Base-by-base conservation (phyloP, 2,888 invertebrate genomes). In the Resseliella maxima region DNA sequence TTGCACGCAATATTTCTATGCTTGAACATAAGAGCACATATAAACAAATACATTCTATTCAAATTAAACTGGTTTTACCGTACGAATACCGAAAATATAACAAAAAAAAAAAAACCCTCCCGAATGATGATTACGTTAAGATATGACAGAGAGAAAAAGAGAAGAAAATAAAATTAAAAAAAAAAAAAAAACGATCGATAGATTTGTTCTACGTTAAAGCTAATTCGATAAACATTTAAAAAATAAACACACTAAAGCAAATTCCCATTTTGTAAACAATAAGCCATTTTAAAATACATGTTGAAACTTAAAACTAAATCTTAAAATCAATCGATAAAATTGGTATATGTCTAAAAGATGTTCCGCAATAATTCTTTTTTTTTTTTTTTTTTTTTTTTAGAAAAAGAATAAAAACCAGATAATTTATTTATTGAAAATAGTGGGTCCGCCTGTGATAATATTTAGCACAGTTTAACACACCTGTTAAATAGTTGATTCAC, bases 321-420 rank as follows among this genome's bases (percentile, higher is more conserved):
- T 59, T 59, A 59, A 50, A 59, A 24, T 59, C 59, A n/a, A 59
- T 59, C 59, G 59, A 59, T 24, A 24, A 59, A 59, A 59, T 5
- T 24, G n/a, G 59, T 8, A 15, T 59, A 59, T 24, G 24, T 24
- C n/a, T 59, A 59, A 59, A 59, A 59, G n/a, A 24, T 59, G n/a
- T 27, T 50, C 18, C 46, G 46, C 18, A 50, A 59, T 27, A 59
- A 59, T 59, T 59, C 24, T 24, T 24, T 12, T 6, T 59, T 24
- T 24, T 12, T 6, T 50, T 50, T 50, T 12, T 3, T 50, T 50
- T 21, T 21, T 50, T 50, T 50, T 12, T 50, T 50, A n/a, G 59
- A 59, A 59, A 59, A 59, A 59, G 3, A 50, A 50, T 12, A 5
- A 50, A 10, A 50, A 50, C 21, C 5, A 41, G 5, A 50, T 59